Evolutionary conservation across 1,140 invertebrate species (phyloP).

Genomic region (Heliconius eleuchia): DNA sequence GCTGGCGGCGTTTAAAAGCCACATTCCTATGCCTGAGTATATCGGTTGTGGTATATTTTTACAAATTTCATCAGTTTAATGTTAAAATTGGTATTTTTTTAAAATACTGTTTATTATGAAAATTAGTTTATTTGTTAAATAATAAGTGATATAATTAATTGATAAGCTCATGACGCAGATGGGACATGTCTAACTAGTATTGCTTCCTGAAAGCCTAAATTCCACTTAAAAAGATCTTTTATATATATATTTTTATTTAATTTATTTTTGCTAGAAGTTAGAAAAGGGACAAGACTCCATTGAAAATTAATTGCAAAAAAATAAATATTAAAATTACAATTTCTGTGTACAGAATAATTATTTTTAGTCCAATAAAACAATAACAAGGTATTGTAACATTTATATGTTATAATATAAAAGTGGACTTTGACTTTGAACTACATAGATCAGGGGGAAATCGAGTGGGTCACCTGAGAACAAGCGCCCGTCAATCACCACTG

Average conservation of each 20-base stretch:
- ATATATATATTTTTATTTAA: neutral
- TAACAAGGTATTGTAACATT: neutral
- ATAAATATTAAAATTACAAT: no score
- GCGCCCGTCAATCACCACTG: neutral
- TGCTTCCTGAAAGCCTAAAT: neutral
- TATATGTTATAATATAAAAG: neutral
- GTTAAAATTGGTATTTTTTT: neutral
- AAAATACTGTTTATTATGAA: neutral
- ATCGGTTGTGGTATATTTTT: neutral
- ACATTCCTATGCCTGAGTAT: constrained; percentile 20
- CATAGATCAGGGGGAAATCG: neutral
- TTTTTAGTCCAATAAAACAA: no score
- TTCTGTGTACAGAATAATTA: no score
- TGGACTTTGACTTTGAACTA: neutral
- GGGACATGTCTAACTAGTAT: neutral
- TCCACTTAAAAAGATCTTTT: neutral
- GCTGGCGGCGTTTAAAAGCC: constrained; percentile 13
- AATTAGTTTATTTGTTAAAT: neutral
- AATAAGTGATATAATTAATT: neutral
- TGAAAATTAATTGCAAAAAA: no score
- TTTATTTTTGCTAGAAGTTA: no score
- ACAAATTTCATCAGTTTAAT: neutral
- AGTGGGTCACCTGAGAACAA: neutral
- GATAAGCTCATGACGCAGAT: neutral
- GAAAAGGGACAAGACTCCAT: no score